Conservation (phyloP, 2,797 vertebrate genomes). For the Astyanax mexicanus region DNA sequence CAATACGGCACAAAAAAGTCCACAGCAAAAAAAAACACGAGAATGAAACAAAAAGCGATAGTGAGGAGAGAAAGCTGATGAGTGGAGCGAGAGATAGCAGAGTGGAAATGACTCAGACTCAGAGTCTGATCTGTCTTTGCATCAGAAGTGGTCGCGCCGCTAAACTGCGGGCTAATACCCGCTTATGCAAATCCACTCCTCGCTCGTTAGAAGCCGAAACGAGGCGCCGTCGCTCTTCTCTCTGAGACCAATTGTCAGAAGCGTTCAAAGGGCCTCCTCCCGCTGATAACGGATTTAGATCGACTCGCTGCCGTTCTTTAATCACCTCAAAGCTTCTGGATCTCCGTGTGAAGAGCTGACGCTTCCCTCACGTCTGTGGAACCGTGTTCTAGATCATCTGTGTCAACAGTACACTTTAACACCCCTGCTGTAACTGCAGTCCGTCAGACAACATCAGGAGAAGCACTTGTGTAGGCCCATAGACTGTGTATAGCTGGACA, state of each 20-base stretch:
- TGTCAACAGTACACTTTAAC: too few relatives aligned
- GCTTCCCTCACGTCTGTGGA: not conserved
- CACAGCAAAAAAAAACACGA: slow-evolving; percentile 61
- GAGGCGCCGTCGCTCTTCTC: slow-evolving; percentile 9
- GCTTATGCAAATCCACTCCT: slow-evolving; percentile 76
- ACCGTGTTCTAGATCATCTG: not conserved
- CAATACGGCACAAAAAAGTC: slow-evolving; percentile 64
- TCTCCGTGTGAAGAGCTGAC: not conserved
- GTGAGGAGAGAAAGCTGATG: not conserved
- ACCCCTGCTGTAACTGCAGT: too few relatives aligned
- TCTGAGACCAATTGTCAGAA: slow-evolving; percentile 4
- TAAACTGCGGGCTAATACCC: slow-evolving; percentile 66
- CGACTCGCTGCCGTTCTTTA: not conserved
- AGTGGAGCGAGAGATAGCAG: not conserved
- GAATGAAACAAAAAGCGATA: slow-evolving; percentile 4
- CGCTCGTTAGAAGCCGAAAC: slow-evolving; percentile 59
- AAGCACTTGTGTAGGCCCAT: too few relatives aligned
- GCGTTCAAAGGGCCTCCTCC: slow-evolving; percentile 28
- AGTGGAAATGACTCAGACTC: slow-evolving; percentile 11
- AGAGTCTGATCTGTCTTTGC: slow-evolving; percentile 62
- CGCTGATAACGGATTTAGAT: slow-evolving; percentile 23
- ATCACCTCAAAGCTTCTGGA: not conserved
- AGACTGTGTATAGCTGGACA: too few relatives aligned
- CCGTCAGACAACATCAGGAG: too few relatives aligned
- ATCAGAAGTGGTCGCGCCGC: slow-evolving; percentile 69